Base-by-base conservation (phyloP, 2,113 vertebrate genomes). In the Mus pahari region DNA sequence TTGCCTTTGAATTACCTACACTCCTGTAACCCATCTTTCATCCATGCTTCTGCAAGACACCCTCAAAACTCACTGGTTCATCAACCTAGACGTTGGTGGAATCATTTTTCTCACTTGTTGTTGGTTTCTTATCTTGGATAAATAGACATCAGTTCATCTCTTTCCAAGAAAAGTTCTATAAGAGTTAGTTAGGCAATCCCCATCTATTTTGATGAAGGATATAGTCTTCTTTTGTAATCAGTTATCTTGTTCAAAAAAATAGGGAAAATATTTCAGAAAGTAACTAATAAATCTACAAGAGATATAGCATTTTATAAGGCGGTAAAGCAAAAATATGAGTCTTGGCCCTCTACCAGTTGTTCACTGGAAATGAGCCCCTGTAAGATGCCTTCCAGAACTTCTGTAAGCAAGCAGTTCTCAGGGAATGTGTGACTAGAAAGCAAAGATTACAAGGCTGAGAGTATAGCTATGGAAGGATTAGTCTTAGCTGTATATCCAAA, bases 401-500 rank as follows among this genome's bases (percentile, higher is more conserved):
- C 90, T 70, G 58, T 39, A 77, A 36, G 31, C 39, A 19, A 74
- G 58, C 39, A 71, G 17, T 92, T 91, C 55, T 88, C 66, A 31
- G 45, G 74, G 81, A 78, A 22, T 66, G 3, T 70, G 2, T 9
- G 33, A 13, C 48, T 83, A 92, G 66, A 42, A 66, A 71, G 31
- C 48, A 89, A 78, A 68, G 5, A n/a, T n/a, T 28, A n/a, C 3
- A 94, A 68, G 36, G 24, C 22, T 20, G 33, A 94, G 36, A 90
- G 68, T n/a, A 16, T 33, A 77, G 64, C 9, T 22, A 6, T 13
- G 17, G 16, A 74, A 58, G 28, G 14, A 50, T 53, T 90, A 39
- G 3, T 83, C 74, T 92, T 94, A 95, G 89, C 81, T 97, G 14
- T 81, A 50, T 24, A 87, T 0, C 45, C 50, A 50, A 94, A 88